Evolutionary conservation across 2,113 vertebrate genomes (phyloP), one percentile per base, ranked within the genome.

Genomic region (Paraplagusia blochii): DNA sequence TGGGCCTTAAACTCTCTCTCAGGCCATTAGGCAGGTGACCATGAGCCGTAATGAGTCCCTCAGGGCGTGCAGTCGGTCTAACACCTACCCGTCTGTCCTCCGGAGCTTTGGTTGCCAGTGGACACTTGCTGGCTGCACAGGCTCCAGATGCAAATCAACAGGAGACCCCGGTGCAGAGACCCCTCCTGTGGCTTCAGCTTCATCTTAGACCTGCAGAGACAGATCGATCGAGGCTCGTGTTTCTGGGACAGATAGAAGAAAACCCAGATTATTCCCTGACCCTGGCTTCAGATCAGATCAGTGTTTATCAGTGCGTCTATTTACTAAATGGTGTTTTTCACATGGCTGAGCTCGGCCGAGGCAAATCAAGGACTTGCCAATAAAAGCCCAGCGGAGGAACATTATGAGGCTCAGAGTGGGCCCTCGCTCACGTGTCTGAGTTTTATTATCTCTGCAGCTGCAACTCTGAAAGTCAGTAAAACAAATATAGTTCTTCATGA

Each of bases 41-140:
- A 68, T 63, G 74, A 62, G 59, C 51, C 65, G 16, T 90, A 90
- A 90, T 87, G 83, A 88, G 89, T 17, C 81, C 85, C 77, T 35
- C 34, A 33, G 81, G 75, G 53, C 16, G 61, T 48, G 39, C 11
- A 49, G 63, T 14, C 60, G 33, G 40, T 69, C 67, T 80, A 48
- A 43, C 45, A 66, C 82, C 46, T 49, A 90, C 90, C 86, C 65
- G 78, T 57, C 60, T 81, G 76, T 60, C 82, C 88, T 74, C 83
- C 44, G 45, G 87, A 85, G 85, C 82, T 87, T 87, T 74, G 88
- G 90, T 91, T 91, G 85, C 90, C 86, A 82, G 75, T 75, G 84
- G 87, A 80, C 87, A 84, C 85, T 76, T 19, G 50, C 18, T 81
- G 85, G 76, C 80, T 82, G 61, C 76, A 87, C 62, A 87, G 40